Base-by-base conservation (phyloP, 2,797 vertebrate genomes). In the Nannoperca australis region DNA sequence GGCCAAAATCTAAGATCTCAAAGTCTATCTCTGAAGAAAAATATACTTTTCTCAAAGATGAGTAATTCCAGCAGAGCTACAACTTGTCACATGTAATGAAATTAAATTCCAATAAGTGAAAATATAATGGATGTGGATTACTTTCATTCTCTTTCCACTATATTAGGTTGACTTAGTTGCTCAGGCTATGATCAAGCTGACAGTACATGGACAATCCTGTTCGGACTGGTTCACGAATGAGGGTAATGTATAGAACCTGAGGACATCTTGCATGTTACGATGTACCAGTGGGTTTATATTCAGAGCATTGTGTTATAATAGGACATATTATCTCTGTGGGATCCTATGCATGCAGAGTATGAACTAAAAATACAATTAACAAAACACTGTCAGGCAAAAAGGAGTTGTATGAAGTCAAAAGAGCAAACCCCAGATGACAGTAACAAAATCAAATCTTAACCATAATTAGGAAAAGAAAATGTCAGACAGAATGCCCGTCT, bases 361-460 rank as follows among this genome's bases (percentile, higher is more conserved):
- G 32, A 71, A 64, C 65, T 73, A 44, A 53, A 51, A 80, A 68
- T 51, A 56, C 51, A 65, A 60, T 44, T 18, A 24, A 45, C 22
- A 45, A 54, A 32, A 65, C 51, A 64, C 32, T 54, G 53, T 70
- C 18, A 18, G 18, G 11, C 27, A 17, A 1, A 72, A 38, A 27
- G 40, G 22, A 69, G n/a, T 49, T 62, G 73, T 64, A 50, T 36
- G 1, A 22, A 50, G n/a, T 51, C 49, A 13, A 22, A 51, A 13
- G n/a, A 51, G n/a, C 49, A 13, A 49, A 59, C 42, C 63, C 15
- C 49, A 44, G 17, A 76, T 53, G 74, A 59, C 10, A 75, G 70
- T 42, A 42, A 67, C 40, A 63, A 51, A 32, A 51, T 15, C 10
- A 12, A 18, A 53, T 22, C n/a, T 20, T 49, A 49, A 49, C 45